These are phyloP conservation scores for Brachyopa scutellaris DNA, from an alignment of 2,888 invertebrate genomes.

Conservation along the genomic window DNA sequence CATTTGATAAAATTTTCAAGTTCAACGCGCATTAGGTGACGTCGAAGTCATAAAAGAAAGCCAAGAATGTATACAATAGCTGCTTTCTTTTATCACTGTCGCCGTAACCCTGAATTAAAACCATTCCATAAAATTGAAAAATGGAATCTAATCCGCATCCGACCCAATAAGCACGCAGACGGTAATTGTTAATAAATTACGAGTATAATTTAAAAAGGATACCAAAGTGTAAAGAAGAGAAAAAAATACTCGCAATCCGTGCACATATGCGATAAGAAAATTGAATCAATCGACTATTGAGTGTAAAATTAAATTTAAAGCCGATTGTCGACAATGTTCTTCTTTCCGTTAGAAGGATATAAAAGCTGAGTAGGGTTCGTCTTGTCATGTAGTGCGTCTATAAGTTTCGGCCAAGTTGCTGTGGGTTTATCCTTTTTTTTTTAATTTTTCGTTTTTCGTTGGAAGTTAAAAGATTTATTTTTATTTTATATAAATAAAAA, in stretches of 20 bases:
- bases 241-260: slow-evolving; percentile 62
- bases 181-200: slow-evolving; percentile 55
- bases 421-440: not conserved
- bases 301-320: slow-evolving; percentile 71
- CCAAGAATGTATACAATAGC: not conserved
- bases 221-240: not conserved
- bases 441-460: not conserved
- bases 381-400: not conserved
- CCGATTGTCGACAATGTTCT: slow-evolving; percentile 5
- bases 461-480: not conserved
- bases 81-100: not conserved
- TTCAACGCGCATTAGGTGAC: slow-evolving; percentile 32
- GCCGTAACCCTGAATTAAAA: slow-evolving; percentile 4
- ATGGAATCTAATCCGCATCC: slow-evolving; percentile 12
- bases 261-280: slow-evolving; percentile 77
- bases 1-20: slow-evolving; percentile 14
- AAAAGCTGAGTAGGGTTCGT: slow-evolving; percentile 14
- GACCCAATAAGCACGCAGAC: not conserved
- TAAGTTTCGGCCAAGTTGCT: slow-evolving; percentile 10
- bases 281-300: slow-evolving; percentile 73
- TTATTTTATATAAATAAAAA: not conserved
- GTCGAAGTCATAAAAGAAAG: slow-evolving; percentile 15
- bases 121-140: slow-evolving; percentile 53
- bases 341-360: slow-evolving; percentile 19
- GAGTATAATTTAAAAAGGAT: slow-evolving; percentile 17